phyloP scores from a whole-genome alignment of 2,888 invertebrate genomes.

The Sipha maydis region DNA sequence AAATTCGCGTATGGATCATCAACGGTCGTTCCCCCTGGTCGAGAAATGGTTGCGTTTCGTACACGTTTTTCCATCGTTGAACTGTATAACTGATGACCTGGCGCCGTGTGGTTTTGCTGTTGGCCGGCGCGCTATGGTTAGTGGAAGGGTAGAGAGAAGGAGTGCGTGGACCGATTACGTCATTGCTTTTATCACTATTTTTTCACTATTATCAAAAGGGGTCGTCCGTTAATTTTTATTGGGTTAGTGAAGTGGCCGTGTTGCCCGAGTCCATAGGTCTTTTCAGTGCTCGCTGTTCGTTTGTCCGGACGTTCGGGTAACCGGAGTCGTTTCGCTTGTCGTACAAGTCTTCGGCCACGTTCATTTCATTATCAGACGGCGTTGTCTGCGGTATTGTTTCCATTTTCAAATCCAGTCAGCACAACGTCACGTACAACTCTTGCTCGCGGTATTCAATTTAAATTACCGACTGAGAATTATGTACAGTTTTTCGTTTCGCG shows the following conservation, averaged over 20 bases:
- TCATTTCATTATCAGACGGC: background rate
- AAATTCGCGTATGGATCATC: background rate
- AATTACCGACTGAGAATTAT: background rate
- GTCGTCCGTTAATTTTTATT: conserved; percentile 56
- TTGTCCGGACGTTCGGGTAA: background rate
- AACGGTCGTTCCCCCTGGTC: background rate
- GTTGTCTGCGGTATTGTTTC: background rate
- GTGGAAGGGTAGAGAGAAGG: background rate
- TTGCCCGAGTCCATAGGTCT: background rate
- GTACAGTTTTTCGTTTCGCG: conserved; percentile 33
- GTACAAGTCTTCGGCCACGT: background rate
- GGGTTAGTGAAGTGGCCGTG: conserved; percentile 14
- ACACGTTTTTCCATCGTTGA: conserved; percentile 29
- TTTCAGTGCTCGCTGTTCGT: conserved; percentile 14
- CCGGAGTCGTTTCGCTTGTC: background rate
- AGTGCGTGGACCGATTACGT: conserved; percentile 1
- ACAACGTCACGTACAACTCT: too few species aligned
- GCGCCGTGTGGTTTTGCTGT: conserved; percentile 22
- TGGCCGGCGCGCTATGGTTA: too few species aligned
- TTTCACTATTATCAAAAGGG: conserved; percentile 48
- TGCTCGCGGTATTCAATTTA: background rate
- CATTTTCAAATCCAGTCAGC: background rate
- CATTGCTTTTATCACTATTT: conserved; percentile 47
- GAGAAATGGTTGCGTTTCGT: conserved; percentile 14
- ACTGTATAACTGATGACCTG: conserved; percentile 23